phyloP scores from a whole-genome alignment of 2,113 vertebrate species.

The Peucedramus taeniatus region DNA sequence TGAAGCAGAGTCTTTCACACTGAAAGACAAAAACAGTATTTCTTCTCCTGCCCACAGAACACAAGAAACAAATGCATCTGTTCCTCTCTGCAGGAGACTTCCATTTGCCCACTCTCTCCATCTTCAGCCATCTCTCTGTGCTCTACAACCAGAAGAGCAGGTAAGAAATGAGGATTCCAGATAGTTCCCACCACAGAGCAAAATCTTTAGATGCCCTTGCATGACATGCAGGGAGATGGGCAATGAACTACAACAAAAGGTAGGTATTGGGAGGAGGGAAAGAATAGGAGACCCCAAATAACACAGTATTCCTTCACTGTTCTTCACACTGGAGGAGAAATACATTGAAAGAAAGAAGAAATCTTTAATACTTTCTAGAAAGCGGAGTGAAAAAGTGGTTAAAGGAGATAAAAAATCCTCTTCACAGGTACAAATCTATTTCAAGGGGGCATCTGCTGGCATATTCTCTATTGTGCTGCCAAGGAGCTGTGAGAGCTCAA shows the following conservation, averaged over 20 bases:
- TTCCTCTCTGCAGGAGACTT: not conserved
- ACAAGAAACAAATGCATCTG: not conserved
- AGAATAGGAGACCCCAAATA: not conserved
- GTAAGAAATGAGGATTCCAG: not conserved
- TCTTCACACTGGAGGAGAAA: not conserved
- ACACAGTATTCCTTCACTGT: not conserved
- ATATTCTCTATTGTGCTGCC: not conserved
- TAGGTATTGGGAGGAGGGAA: accelerated
- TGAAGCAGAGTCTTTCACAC: not conserved
- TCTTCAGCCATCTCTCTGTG: not conserved
- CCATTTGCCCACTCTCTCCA: not conserved
- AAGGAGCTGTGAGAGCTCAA: not conserved
- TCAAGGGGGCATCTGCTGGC: not conserved
- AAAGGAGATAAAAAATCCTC: not conserved
- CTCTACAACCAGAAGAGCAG: not conserved
- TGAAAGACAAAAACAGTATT: not conserved
- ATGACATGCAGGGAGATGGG: not conserved
- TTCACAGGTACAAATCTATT: not conserved
- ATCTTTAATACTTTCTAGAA: not conserved
- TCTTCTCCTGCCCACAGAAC: not conserved
- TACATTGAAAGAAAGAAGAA: not conserved
- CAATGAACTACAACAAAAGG: not conserved
- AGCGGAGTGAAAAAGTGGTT: not conserved
- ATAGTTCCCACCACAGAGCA: not conserved
- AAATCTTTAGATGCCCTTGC: not conserved